Base-by-base conservation (phyloP, 2,797 vertebrate species). In the Parambassis ranga region DNA sequence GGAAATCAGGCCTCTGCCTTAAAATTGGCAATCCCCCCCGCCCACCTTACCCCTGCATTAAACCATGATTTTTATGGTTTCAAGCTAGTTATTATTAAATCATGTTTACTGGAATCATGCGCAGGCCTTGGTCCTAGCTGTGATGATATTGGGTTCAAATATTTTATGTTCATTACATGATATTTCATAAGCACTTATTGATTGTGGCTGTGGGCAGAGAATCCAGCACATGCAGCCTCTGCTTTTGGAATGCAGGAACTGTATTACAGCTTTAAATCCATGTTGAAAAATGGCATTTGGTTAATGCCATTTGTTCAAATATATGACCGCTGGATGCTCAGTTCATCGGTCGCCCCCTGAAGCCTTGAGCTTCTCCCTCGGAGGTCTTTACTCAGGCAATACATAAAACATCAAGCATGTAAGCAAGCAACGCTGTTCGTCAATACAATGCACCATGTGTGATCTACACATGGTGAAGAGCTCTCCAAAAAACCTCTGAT, bases 1-100 rank as follows among this genome's bases (percentile, higher is more conserved):
- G 89, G 89, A 92, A 91, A 92, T 91, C 87, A 90, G 77, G 75
- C 79, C 67, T 77, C 70, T 65, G n/a, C n/a, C n/a, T 60, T 50
- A 70, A 90, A 85, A 89, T 75, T 74, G 67, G 39, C 71, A 71
- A 32, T 47, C 71, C 79, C 47, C 71, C 79, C 49, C 65, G 61
- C 44, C 47, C 62, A 61, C 70, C n/a, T n/a, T 26, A 52, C 11
- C 50, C 15, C n/a, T 74, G 63, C n/a, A n/a, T n/a, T n/a, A n/a
- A n/a, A n/a, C n/a, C n/a, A n/a, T n/a, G n/a, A 63, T 79, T 77
- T 84, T 86, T 77, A 87, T 81, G 81, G 66, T 84, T 81, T 85
- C 65, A 77, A 79, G 74, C 77, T 79, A n/a, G n/a, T n/a, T n/a
- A n/a, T n/a, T n/a, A n/a, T n/a, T n/a, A 82, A 88, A 75, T 64